Evolutionary conservation across 2,113 vertebrate genomes (phyloP), one percentile per base, ranked within the genome.

Genomic region (Notothenia rossii): DNA sequence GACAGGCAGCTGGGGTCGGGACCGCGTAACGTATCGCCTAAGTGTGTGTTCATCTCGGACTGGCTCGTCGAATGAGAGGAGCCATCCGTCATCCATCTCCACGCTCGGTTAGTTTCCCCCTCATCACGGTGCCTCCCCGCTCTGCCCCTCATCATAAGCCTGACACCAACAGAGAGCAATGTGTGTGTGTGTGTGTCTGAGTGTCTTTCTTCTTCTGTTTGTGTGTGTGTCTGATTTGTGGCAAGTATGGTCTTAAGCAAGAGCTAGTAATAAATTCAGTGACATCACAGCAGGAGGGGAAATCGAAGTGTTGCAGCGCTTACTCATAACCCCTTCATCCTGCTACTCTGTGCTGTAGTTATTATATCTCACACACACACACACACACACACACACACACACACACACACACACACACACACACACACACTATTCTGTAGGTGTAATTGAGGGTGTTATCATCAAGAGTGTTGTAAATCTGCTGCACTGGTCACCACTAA

Each of bases 391-490:
- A 17, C 49, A 18, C 33, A 8, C 48, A 50, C 71, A 66, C 64
- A 75, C 40, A 7, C 67, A 72, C 49, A 77, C 66, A 74, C 56
- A 60, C 46, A 45, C 64, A 51, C 73, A 17, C 49, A 18, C 33
- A 8, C 48, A 50, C 71, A 66, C 64, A 75, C 40, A 70, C 54
- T 63, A 13, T 62, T 72, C 54, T 83, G 74, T 53, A 72, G 78
- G 66, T 84, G 73, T 92, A 90, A 93, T 93, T 92, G 91, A 89
- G 83, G 77, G 71, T 87, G 84, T 82, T 81, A 90, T 87, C 48
- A 12, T 84, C 87, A 80, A 74, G 58, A 80, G 77, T 67, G 82
- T 78, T 78, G 82, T 94, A 88, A 94, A 92, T 94, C 77, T 76
- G 74, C 53, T 59, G 46, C 64, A 77, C 61, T 81, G 79, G 81